phyloP scores from a whole-genome alignment of 2,888 invertebrate genomes.

The Craniophora ligustri region DNA sequence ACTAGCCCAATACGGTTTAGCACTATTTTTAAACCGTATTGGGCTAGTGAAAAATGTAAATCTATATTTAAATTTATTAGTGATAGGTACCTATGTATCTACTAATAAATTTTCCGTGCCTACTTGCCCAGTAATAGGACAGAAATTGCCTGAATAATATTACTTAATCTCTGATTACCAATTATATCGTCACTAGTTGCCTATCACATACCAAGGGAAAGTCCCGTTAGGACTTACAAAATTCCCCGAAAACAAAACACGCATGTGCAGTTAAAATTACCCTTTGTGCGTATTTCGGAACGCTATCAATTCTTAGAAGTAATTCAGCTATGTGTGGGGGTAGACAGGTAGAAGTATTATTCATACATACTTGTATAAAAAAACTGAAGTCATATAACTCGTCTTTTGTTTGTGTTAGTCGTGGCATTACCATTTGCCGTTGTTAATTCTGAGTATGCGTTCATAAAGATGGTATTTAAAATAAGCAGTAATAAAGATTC shows the following conservation, averaged over 20 bases:
- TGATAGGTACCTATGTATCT: no score
- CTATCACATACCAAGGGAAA: not conserved
- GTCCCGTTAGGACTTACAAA: conserved; percentile 24
- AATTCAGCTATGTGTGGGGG: conserved; percentile 4
- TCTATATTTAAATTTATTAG: no score
- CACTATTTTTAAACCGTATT: no score
- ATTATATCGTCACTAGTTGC: no score
- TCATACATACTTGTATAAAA: conserved; percentile 4
- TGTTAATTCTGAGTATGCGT: not conserved
- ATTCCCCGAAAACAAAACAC: conserved; percentile 9
- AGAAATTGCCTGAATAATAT: no score
- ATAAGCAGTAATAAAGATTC: not conserved
- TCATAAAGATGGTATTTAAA: not conserved
- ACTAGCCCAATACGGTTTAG: no score
- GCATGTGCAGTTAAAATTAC: conserved; percentile 9
- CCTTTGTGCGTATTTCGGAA: conserved; percentile 2
- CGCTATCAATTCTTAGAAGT: conserved; percentile 28
- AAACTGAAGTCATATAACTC: conserved; percentile 8
- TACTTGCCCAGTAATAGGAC: no score
- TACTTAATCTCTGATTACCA: no score
- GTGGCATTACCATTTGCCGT: not conserved
- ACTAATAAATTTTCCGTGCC: no score
- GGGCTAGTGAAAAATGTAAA: no score
- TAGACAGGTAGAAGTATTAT: conserved; percentile 44
- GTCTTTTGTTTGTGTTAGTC: conserved; percentile 9